These are phyloP conservation scores for Ceratosolen solmsi DNA, from an alignment of 1,140 invertebrate species.

Conservation along the genomic window DNA sequence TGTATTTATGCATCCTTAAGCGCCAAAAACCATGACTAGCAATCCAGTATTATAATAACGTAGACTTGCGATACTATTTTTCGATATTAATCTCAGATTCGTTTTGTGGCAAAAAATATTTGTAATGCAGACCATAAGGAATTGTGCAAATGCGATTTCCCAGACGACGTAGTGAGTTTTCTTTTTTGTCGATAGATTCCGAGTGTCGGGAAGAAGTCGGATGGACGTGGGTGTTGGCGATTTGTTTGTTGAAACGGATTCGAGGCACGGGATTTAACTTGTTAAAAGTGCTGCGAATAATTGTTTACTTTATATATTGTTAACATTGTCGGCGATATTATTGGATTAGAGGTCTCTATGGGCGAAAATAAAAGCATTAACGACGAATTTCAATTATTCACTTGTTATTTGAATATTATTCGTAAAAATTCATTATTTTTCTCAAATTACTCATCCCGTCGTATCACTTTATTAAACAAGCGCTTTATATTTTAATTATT, in stretches of 20 bases:
- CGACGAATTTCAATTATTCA: neutral
- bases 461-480: too few relatives aligned
- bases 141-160: too few relatives aligned
- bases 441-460: too few relatives aligned
- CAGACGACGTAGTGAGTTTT: neutral
- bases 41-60: neutral
- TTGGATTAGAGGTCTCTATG: too few relatives aligned
- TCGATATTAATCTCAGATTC: neutral
- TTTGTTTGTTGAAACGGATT: constrained; percentile 28
- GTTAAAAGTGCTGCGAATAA: constrained; percentile 1
- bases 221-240: neutral
- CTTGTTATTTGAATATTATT: too few relatives aligned
- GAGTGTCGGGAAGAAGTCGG: neutral
- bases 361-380: too few relatives aligned
- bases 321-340: too few relatives aligned
- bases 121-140: too few relatives aligned
- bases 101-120: neutral
- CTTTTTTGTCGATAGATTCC: neutral
- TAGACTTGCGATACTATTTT: neutral
- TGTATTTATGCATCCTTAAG: neutral
- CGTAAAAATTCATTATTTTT: too few relatives aligned
- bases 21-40: neutral
- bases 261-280: neutral
- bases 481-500: neutral
- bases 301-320: constrained; percentile 14